Base-by-base conservation (phyloP, 92 coral and sea anemone genomes). In the Porites rus region DNA sequence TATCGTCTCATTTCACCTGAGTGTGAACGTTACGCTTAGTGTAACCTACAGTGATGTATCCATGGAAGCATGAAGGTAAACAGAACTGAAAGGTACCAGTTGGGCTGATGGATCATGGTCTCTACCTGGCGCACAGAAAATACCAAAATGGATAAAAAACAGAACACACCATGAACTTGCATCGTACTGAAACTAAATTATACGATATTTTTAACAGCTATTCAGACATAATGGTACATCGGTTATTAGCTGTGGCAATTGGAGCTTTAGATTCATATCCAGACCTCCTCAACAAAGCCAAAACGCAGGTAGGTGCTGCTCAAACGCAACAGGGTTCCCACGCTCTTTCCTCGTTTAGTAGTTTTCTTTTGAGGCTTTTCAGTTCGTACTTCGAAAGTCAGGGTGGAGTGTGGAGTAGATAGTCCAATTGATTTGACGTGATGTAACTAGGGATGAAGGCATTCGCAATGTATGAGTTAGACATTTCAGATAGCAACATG, bases 211-310 rank as follows among this genome's bases (percentile, higher is more conserved):
- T 12, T 58, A 21, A 10, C 79, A 97, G 99, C 69, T 97, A 97
- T 72, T 97, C 99, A 3, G 99, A 97, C 71, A 93, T 97, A 2
- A 68, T 97, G 87, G 99, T 97, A 7, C 99, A 97, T 78, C 97
- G 99, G 31, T 86, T 97, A 52, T 87, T 97, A 65, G 99, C 99
- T 50, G 98, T 97, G 13, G 93, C 96, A 17, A 95, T 97, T 16
- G 96, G 97, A 65, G 97, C 99, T 51, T 90, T 95, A 89, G 85
- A 90, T 13, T 97, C 99, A 8, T 95, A 95, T 75, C 97, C 99
- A 73, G 97, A 95, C 66, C 85, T 97, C 65, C 92, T 97, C 24
- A 86, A 87, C 89, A 97, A 95, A 76, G 91, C 92, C 62, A 97
- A 93, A 77, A 93, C 96, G 11, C 99, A 97, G 97, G 99, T 97